A percentile compares a stretch with the other conserved stretches of the same genome.
Conservation (phyloP, 92 coral and sea anemone species). For the Palythoa grandiflora region DNA sequence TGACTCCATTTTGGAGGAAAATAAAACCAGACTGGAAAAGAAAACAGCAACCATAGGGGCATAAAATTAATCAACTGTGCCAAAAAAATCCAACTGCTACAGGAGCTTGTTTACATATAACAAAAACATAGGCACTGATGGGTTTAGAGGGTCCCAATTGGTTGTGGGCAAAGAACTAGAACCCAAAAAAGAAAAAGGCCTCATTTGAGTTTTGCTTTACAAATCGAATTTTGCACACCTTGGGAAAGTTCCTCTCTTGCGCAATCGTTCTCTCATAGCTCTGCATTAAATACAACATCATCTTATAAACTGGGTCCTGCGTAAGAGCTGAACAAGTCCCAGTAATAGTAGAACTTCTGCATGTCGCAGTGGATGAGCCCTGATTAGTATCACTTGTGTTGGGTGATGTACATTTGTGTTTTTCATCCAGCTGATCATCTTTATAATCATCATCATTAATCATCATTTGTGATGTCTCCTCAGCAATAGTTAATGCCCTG, state of each 20-base stretch:
- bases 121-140: no score
- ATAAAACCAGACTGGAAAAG: no score
- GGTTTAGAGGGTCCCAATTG: no score
- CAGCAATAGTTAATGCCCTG: conserved; percentile 34
- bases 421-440: background rate
- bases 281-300: conserved; percentile 38
- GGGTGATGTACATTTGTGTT: background rate
- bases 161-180: no score
- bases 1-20: no score
- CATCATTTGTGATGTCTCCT: conserved; percentile 45
- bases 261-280: conserved; percentile 35
- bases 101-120: no score
- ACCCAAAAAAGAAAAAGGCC: no score
- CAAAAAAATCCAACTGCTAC: no score
- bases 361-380: background rate
- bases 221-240: background rate
- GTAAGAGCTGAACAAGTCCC: background rate
- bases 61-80: no score
- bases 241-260: conserved; percentile 37
- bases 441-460: conserved; percentile 24
- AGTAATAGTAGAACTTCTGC: background rate
- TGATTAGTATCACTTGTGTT: background rate
- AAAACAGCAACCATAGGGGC: no score
- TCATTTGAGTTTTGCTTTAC: background rate
- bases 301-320: conserved; percentile 31